Conservation (phyloP, 1,140 invertebrate species). For the Zaprionus vittiger region DNA sequence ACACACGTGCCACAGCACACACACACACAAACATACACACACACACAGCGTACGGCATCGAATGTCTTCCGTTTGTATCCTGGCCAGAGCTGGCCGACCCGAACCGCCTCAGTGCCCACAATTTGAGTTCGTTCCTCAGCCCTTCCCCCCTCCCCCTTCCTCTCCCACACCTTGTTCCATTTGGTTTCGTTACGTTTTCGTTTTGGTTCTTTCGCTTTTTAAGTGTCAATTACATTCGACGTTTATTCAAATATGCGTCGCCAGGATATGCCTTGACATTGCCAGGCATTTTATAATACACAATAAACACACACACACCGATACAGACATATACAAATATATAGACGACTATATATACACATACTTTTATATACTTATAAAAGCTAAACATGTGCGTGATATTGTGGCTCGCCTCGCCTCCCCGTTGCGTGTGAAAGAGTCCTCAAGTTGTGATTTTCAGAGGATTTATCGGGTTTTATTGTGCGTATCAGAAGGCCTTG, state of each 20-base stretch:
- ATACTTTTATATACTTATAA: conserved; percentile 20
- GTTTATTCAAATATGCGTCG: conserved; percentile 80
- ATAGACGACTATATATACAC: not conserved
- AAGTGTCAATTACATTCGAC: conserved; percentile 82
- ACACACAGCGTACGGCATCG: not conserved
- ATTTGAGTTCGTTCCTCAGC: conserved; percentile 13
- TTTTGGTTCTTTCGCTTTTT: conserved; percentile 36
- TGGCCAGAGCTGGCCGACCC: not conserved
- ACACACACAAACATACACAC: conserved; percentile 7
- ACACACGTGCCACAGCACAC: conserved; percentile 8
- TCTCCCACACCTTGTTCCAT: not conserved
- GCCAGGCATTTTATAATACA: conserved; percentile 45
- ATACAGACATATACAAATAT: not conserved
- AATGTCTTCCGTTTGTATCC: conserved; percentile 18
- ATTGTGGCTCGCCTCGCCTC: not conserved
- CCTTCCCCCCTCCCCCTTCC: too few species aligned
- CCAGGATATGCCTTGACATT: conserved; percentile 65
- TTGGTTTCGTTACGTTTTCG: conserved; percentile 30
- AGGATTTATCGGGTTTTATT: conserved; percentile 80
- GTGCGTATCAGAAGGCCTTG: conserved; percentile 69
- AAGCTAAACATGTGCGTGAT: conserved; percentile 34
- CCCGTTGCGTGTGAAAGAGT: conserved; percentile 71
- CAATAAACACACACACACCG: conserved; percentile 4
- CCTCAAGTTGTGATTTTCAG: conserved; percentile 76
- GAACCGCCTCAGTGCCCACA: conserved; percentile 5